Evolutionary conservation across 2,113 vertebrate species (phyloP), one percentile per base, ranked within the genome.

Genomic region (Pelvicachromis taeniatus): DNA sequence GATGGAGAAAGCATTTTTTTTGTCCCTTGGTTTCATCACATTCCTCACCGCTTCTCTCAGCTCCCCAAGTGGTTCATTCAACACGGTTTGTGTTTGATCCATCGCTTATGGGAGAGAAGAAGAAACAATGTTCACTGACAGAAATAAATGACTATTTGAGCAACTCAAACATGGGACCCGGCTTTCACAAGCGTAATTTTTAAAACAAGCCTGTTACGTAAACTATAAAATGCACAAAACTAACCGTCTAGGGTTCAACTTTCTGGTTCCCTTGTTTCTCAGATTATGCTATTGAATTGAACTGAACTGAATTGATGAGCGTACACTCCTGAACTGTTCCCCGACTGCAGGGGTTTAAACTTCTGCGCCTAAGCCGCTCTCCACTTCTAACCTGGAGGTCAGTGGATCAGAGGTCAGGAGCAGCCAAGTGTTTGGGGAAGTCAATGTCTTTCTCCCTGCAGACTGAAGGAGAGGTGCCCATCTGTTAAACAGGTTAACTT

Each of bases 401-500:
- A 93, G 81, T 68, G 59, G 90, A 95, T 95, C 88, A 95, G 88
- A 85, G 95, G 95, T 95, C 94, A 95, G 87, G 78, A 91, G 86
- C 89, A 95, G 94, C 93, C 92, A 94, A 96, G 95, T 93, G 92
- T 94, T 95, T 81, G 73, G 89, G 91, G 91, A 95, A 94, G 95
- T 95, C 93, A 87, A 91, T 91, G 93, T 90, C 92, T 91, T 82
- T 88, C 89, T 94, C 85, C 89, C 90, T 70, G 65, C 90, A 90
- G 91, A 89, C 82, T 89, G 77, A 8, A 54, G 65, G 81, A 92
- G 88, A 85, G 81, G 50, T 89, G 86, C 77, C 95, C 95, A 95
- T 96, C 95, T 96, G 95, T 93, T 96, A 95, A 95, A 96, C 93
- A 95, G 93, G 95, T 96, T 95, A 96, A 94, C 91, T 92, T 78